phyloP scores from a whole-genome alignment of 2,797 vertebrate genomes.

The Leptodactylus fallax region DNA sequence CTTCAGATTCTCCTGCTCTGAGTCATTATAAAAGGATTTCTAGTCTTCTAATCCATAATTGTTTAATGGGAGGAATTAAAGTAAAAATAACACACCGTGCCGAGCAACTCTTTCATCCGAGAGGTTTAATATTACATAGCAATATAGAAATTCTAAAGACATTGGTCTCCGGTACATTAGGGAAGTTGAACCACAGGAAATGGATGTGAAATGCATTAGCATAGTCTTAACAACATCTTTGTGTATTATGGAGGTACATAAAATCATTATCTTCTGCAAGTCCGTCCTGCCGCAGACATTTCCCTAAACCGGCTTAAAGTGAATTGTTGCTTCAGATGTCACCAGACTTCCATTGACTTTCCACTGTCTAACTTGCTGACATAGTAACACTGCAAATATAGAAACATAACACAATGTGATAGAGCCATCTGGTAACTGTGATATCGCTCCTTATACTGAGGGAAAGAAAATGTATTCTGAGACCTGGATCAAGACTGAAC shows the following conservation, averaged over 20 bases:
- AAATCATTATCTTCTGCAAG: slow-evolving; percentile 9
- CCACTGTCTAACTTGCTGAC: slow-evolving; percentile 24
- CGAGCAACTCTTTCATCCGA: slow-evolving; percentile 25
- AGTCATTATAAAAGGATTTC: slow-evolving; percentile 34
- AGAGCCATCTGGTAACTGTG: neutral
- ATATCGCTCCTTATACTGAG: neutral
- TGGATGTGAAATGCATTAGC: slow-evolving; percentile 57
- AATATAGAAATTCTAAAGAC: slow-evolving; percentile 56
- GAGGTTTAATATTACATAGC: slow-evolving; percentile 34
- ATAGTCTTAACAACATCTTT: slow-evolving; percentile 11
- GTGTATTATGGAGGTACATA: slow-evolving; percentile 1
- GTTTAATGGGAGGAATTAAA: slow-evolving; percentile 42
- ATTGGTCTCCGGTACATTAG: slow-evolving; percentile 44
- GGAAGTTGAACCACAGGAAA: slow-evolving; percentile 47
- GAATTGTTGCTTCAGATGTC: slow-evolving; percentile 28
- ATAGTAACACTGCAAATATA: slow-evolving; percentile 24
- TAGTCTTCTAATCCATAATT: slow-evolving; percentile 26
- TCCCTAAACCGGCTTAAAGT: neutral
- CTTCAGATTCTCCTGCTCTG: slow-evolving; percentile 34
- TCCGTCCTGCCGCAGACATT: slow-evolving; percentile 17
- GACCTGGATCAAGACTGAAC: too few species aligned
- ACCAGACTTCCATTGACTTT: slow-evolving; percentile 12
- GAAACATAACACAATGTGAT: slow-evolving; percentile 13
- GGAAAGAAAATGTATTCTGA: neutral
- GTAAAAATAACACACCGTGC: slow-evolving; percentile 45